Conservation (phyloP, 2,888 invertebrate genomes). For the Portevinia maculata region DNA sequence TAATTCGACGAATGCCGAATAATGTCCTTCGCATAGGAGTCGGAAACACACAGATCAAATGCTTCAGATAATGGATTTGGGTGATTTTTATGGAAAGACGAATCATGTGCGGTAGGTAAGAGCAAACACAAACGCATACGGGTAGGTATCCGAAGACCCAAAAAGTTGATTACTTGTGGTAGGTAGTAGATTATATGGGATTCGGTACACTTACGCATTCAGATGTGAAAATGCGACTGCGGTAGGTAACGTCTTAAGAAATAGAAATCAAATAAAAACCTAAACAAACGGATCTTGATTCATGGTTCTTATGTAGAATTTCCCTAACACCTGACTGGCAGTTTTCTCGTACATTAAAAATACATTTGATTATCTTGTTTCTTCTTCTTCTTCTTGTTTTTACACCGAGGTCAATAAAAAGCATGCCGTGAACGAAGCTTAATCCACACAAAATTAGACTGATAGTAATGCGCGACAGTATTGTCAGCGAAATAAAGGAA, state of each 20-base stretch:
- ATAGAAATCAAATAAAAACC: conserved; percentile 52
- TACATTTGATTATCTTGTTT: background rate
- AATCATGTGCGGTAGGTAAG: conserved; percentile 48
- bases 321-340: conserved; percentile 19
- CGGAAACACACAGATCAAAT: conserved; percentile 25
- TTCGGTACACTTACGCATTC: conserved; percentile 20
- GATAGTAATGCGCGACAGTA: conserved; percentile 8
- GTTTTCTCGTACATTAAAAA: conserved; percentile 12
- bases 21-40: conserved; percentile 36
- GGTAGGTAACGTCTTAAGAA: conserved; percentile 44
- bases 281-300: conserved; percentile 14
- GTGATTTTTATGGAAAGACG: conserved; percentile 5
- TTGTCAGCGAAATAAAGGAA: conserved; percentile 1
- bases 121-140: background rate
- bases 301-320: background rate
- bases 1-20: conserved; percentile 52
- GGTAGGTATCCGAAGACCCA: conserved; percentile 49
- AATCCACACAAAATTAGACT: conserved; percentile 15
- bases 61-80: conserved; percentile 46
- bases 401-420: conserved; percentile 5
- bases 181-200: conserved; percentile 67
- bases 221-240: conserved; percentile 58
- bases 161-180: conserved; percentile 61
- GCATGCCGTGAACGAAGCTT: background rate
- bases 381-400: background rate